Conservation (phyloP, 1,140 invertebrate species). For the Trichonephila clavata region DNA sequence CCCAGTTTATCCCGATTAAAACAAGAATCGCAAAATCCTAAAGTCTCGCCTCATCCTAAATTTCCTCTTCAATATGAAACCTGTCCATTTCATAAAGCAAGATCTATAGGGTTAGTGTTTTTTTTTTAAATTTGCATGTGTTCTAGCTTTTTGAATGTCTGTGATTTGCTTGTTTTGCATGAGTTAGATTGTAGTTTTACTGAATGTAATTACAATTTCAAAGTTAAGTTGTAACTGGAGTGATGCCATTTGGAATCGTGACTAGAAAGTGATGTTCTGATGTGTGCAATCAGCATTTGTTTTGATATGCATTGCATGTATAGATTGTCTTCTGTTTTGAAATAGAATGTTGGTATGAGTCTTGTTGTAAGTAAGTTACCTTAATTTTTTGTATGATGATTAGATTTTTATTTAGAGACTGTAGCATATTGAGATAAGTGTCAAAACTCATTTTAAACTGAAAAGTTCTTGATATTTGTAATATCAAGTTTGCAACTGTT, state of each 20-base stretch:
- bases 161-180: neutral
- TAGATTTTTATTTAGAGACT: too few species aligned
- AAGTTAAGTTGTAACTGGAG: too few species aligned
- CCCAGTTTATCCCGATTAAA: conserved; percentile 38
- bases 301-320: too few species aligned
- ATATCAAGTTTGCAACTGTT: too few species aligned
- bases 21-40: conserved; percentile 53
- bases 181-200: neutral
- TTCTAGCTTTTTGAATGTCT: conserved; percentile 3
- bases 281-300: too few species aligned
- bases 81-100: conserved; percentile 82
- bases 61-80: conserved; percentile 80
- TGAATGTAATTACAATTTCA: too few species aligned
- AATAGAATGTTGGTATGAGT: neutral
- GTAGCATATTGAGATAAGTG: too few species aligned
- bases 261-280: too few species aligned
- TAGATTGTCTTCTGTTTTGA: conserved; percentile 28
- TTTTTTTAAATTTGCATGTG: conserved; percentile 13
- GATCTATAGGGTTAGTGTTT: conserved; percentile 82
- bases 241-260: too few species aligned
- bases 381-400: conserved; percentile 51
- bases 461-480: too few species aligned
- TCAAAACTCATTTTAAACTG: too few species aligned
- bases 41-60: conserved; percentile 72
- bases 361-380: too few species aligned